phyloP scores from a whole-genome alignment of 2,888 invertebrate species.

The Parnassius apollo region DNA sequence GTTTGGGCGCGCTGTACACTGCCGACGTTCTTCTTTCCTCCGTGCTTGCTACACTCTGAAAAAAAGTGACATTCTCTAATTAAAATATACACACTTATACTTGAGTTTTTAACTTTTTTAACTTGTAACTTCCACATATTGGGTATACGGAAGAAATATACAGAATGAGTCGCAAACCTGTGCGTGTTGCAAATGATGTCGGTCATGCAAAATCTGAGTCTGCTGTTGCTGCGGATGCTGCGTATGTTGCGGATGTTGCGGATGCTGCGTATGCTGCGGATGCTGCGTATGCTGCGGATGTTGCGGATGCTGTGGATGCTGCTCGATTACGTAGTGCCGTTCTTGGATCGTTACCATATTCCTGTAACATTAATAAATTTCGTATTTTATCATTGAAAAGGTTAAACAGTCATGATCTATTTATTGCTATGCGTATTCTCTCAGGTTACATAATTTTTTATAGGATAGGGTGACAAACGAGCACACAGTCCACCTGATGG shows the following conservation, averaged over 20 bases:
- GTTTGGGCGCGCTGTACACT: slow-evolving; percentile 51
- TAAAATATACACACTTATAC: neutral
- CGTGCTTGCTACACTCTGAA: slow-evolving; percentile 34
- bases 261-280: slow-evolving; percentile 46
- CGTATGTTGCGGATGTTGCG: slow-evolving; percentile 44
- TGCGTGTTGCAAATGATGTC: slow-evolving; percentile 47
- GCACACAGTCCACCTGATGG: no score
- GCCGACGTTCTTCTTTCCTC: slow-evolving; percentile 37
- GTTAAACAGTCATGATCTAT: no score
- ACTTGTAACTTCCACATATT: neutral
- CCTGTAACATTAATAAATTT: slow-evolving; percentile 1
- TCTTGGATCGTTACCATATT: slow-evolving; percentile 62
- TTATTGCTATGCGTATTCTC: no score
- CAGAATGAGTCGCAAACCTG: slow-evolving; percentile 35
- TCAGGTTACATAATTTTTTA: no score
- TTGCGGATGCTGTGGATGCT: slow-evolving; percentile 42
- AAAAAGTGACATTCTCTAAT: neutral
- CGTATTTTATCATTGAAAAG: neutral
- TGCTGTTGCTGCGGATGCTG: slow-evolving; percentile 41
- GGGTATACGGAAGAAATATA: neutral
- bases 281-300: slow-evolving; percentile 39
- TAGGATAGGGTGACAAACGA: no score
- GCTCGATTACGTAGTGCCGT: slow-evolving; percentile 58
- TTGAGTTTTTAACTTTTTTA: no score
- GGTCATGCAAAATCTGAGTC: slow-evolving; percentile 45